Conservation (phyloP, 2,113 vertebrate genomes). For the Excalfactoria chinensis region DNA sequence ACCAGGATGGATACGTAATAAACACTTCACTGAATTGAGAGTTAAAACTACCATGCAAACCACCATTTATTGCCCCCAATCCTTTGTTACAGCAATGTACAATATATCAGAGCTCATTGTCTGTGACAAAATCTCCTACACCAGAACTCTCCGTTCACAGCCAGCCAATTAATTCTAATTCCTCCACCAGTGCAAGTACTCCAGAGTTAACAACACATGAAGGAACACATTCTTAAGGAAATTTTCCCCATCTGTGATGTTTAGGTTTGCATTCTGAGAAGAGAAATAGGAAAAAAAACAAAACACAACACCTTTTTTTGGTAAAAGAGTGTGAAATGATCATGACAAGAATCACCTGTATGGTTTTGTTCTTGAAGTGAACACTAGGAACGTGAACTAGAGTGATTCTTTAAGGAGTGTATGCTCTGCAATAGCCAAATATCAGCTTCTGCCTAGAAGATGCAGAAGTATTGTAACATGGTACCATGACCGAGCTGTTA, state of each 20-base stretch:
- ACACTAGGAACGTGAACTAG: background rate
- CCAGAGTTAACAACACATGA: background rate
- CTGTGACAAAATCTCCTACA: slow-evolving; percentile 24
- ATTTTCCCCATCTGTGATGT: background rate
- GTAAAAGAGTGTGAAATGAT: background rate
- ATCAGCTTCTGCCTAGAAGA: background rate
- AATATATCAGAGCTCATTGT: slow-evolving; percentile 23
- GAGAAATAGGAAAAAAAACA: background rate
- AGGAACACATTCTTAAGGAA: background rate
- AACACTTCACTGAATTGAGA: background rate
- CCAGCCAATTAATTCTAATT: slow-evolving; percentile 40
- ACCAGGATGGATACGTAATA: accelerated
- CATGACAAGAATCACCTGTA: background rate
- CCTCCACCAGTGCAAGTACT: background rate
- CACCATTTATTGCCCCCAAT: background rate
- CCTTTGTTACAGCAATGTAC: background rate
- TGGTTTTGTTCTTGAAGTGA: background rate
- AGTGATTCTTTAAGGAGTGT: background rate
- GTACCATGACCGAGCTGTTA: too few relatives aligned
- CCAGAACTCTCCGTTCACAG: slow-evolving; percentile 33
- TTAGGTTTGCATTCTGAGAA: background rate
- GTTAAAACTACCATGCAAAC: background rate
- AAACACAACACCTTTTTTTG: background rate
- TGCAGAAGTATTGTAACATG: accelerated
- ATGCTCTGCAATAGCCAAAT: background rate